Conservation (phyloP, 2,797 vertebrate genomes). For the Muscicapa comitata region DNA sequence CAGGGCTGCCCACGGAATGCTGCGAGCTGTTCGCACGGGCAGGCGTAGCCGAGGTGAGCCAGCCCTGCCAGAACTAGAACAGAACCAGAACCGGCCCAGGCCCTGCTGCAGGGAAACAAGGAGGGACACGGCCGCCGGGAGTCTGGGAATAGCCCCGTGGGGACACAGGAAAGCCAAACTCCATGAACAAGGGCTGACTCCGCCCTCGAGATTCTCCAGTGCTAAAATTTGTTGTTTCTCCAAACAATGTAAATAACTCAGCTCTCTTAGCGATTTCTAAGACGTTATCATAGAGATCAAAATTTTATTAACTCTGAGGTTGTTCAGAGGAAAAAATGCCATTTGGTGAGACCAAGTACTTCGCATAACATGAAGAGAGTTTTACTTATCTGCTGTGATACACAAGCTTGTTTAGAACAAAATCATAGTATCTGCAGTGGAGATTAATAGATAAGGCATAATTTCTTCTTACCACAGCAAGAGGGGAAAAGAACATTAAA, state of each 20-base stretch:
- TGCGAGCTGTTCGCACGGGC: constrained; percentile 78
- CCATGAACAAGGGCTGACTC: neutral
- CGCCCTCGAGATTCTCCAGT: neutral
- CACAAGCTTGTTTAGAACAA: neutral
- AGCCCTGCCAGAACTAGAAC: constrained; percentile 19
- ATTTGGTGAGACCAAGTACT: neutral
- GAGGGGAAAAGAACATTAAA: neutral
- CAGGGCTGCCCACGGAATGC: constrained; percentile 74
- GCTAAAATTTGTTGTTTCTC: neutral
- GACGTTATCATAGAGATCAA: rapidly evolving
- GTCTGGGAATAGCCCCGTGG: neutral
- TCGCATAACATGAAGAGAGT: neutral
- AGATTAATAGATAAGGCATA: neutral
- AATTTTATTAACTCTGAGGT: neutral
- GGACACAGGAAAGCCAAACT: neutral
- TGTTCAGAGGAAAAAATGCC: neutral
- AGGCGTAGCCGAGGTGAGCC: constrained; percentile 71
- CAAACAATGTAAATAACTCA: rapidly evolving
- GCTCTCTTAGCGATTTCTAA: neutral
- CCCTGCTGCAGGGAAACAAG: neutral
- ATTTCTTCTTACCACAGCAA: neutral
- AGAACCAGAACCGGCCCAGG: neutral
- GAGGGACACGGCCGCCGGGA: neutral
- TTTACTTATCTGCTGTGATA: neutral
- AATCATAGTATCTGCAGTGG: neutral